phyloP scores from a whole-genome alignment of 2,888 invertebrate genomes.

The Embidobia sp. region DNA sequence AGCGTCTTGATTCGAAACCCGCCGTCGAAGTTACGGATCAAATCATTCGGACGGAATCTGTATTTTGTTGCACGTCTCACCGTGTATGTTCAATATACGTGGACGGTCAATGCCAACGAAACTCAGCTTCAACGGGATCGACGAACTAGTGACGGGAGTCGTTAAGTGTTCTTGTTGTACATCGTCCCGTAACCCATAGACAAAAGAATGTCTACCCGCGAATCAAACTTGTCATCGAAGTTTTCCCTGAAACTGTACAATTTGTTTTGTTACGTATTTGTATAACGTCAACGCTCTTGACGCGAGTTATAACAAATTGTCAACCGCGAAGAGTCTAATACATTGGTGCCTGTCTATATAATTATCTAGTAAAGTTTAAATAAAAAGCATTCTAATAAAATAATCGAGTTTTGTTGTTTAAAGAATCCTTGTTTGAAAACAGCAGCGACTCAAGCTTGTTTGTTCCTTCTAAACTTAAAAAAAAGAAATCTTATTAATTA shows the following conservation, averaged over 20 bases:
- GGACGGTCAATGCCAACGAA: slow-evolving; percentile 21
- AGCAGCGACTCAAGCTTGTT: slow-evolving; percentile 1
- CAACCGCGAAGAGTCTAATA: slow-evolving; percentile 27
- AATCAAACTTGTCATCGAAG: too few species aligned
- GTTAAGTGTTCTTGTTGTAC: slow-evolving; percentile 57
- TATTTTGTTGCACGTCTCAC: slow-evolving; percentile 27
- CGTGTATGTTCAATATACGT: too few species aligned
- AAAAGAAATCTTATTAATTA: too few species aligned
- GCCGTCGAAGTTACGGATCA: slow-evolving; percentile 16
- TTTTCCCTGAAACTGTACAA: slow-evolving; percentile 23
- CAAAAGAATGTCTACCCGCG: too few species aligned
- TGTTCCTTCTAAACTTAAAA: slow-evolving; percentile 22
- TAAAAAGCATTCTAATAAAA: slow-evolving; percentile 59
- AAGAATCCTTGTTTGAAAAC: slow-evolving; percentile 6
- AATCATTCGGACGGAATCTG: slow-evolving; percentile 31
- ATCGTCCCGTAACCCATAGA: slow-evolving; percentile 21
- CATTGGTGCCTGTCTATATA: slow-evolving; percentile 16
- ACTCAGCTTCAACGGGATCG: slow-evolving; percentile 23
- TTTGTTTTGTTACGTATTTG: slow-evolving; percentile 63
- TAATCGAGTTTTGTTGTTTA: slow-evolving; percentile 26
- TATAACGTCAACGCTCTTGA: slow-evolving; percentile 45
- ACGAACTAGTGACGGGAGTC: slow-evolving; percentile 22
- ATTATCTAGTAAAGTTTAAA: slow-evolving; percentile 43
- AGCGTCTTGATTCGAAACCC: background rate
- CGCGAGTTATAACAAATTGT: slow-evolving; percentile 17